These are phyloP conservation scores for Fulica atra DNA, from an alignment of 2,113 vertebrate genomes.

Conservation along the genomic window DNA sequence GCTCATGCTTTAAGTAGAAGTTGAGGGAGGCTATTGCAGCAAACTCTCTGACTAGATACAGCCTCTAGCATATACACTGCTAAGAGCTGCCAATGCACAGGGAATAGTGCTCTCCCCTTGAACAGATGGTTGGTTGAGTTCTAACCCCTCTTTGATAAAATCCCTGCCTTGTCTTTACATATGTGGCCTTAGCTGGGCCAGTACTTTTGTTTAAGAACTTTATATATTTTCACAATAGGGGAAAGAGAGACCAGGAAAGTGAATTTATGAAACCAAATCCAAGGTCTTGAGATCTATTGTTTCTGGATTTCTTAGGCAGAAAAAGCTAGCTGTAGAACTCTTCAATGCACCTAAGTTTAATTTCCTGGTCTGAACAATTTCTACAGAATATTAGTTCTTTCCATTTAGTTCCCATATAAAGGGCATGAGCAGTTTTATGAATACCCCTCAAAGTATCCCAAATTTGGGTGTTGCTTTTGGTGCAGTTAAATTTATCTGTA, in stretches of 20 bases:
- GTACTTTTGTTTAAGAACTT: not conserved
- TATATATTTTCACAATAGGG: not conserved
- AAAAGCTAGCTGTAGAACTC: not conserved
- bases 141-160: not conserved
- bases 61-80: not conserved
- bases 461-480: not conserved
- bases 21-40: not conserved
- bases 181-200: not conserved
- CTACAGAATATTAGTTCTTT: not conserved
- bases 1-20: not conserved
- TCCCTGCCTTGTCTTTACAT: not conserved
- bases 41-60: not conserved
- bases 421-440: not conserved
- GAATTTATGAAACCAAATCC: not conserved
- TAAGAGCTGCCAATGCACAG: not conserved
- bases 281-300: not conserved
- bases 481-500: not conserved
- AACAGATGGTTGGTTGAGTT: not conserved
- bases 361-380: not conserved
- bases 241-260: not conserved
- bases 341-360: not conserved
- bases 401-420: not conserved
- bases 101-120: not conserved
- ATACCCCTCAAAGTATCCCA: not conserved
- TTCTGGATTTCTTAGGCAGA: not conserved